Conservation (phyloP, 2,888 invertebrate genomes). For the Pollenia amentaria region DNA sequence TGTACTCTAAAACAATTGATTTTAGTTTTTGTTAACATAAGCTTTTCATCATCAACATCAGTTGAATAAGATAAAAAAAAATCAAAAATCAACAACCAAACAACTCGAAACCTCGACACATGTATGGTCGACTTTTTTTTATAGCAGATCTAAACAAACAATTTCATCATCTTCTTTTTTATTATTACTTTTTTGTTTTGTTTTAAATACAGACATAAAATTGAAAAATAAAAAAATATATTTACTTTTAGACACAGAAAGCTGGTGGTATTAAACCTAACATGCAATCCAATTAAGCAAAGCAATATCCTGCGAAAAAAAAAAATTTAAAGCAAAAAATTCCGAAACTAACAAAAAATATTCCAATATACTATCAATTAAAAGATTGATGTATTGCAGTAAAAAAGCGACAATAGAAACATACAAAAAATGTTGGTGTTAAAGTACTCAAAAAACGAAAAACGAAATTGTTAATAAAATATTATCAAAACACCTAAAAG, state of each 20-base stretch:
- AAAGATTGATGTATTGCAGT: slow-evolving; percentile 62
- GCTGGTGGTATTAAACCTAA: slow-evolving; percentile 71
- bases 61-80: slow-evolving; percentile 13
- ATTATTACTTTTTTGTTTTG: too few relatives aligned
- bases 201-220: slow-evolving; percentile 51
- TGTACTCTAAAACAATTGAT: slow-evolving; percentile 71
- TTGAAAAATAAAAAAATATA: slow-evolving; percentile 46
- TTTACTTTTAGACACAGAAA: slow-evolving; percentile 71
- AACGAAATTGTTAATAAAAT: slow-evolving; percentile 60
- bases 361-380: slow-evolving; percentile 69
- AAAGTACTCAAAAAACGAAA: slow-evolving; percentile 8
- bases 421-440: slow-evolving; percentile 2
- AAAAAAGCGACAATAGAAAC: slow-evolving; percentile 21
- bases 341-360: slow-evolving; percentile 34
- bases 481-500: slow-evolving; percentile 66
- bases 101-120: slow-evolving; percentile 65
- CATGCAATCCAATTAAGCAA: slow-evolving; percentile 73
- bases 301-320: slow-evolving; percentile 53
- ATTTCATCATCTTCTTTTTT: slow-evolving; percentile 22
- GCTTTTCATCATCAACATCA: slow-evolving; percentile 70
- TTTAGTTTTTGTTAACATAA: slow-evolving; percentile 73
- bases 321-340: neutral
- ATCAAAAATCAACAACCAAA: slow-evolving; percentile 13
- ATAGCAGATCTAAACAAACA: slow-evolving; percentile 66
- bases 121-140: slow-evolving; percentile 49